phyloP scores from a whole-genome alignment of 2,888 invertebrate genomes.

The Augiades crinisus region DNA sequence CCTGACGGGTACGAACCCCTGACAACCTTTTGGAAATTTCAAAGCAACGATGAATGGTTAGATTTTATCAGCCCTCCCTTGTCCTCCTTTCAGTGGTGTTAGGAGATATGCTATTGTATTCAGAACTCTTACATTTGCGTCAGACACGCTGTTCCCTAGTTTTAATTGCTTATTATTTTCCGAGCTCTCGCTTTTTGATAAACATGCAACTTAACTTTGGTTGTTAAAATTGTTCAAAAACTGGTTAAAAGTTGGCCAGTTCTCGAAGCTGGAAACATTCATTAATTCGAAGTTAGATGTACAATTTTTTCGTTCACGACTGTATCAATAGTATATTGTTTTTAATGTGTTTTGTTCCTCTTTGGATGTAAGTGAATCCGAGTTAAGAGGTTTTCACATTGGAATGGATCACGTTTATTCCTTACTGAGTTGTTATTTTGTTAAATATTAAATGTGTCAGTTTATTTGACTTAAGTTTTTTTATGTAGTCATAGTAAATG shows the following conservation, averaged over 20 bases:
- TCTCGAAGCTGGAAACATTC: slow-evolving; percentile 10
- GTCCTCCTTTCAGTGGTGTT: slow-evolving; percentile 18
- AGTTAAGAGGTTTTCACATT: too few relatives aligned
- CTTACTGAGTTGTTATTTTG: too few relatives aligned
- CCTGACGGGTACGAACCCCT: slow-evolving; percentile 6
- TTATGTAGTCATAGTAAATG: too few relatives aligned
- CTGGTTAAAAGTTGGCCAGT: slow-evolving; percentile 2
- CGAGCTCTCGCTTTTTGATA: not conserved
- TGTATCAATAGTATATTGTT: not conserved
- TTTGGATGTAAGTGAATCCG: not conserved
- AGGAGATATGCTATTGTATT: slow-evolving; percentile 20
- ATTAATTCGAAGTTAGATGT: slow-evolving; percentile 5
- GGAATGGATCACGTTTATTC: too few relatives aligned
- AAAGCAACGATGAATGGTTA: slow-evolving; percentile 18
- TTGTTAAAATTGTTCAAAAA: slow-evolving; percentile 20
- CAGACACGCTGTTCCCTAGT: slow-evolving; percentile 5
- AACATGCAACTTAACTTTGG: slow-evolving; percentile 15
- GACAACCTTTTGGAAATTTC: slow-evolving; percentile 21
- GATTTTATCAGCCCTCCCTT: slow-evolving; percentile 22
- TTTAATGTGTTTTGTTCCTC: not conserved
- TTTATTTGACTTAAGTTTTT: too few relatives aligned
- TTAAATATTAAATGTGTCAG: too few relatives aligned
- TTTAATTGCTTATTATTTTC: slow-evolving; percentile 23
- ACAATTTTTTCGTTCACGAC: not conserved
- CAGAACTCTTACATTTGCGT: slow-evolving; percentile 2